Conservation (phyloP, 2,888 invertebrate species). For the Odontocolon sp. region DNA sequence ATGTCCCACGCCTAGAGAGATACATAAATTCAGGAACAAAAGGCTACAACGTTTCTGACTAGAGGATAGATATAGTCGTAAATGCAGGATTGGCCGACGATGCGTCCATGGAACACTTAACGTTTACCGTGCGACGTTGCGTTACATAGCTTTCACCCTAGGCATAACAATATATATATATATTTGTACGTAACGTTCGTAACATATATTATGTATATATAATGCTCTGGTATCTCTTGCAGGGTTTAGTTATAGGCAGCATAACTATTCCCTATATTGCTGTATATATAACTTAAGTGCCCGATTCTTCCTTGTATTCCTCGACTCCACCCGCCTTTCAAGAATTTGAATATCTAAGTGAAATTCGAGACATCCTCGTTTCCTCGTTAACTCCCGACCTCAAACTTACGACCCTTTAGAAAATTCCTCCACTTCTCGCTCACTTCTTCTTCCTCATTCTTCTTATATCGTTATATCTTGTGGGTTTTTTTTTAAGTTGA, state of each 20-base stretch:
- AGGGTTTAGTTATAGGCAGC: neutral
- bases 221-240: neutral
- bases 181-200: too few species aligned
- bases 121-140: constrained; percentile 21
- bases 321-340: neutral
- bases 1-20: neutral
- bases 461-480: too few species aligned
- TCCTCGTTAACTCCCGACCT: neutral
- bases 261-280: neutral
- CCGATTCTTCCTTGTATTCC: constrained; percentile 21
- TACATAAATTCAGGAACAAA: constrained; percentile 4
- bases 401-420: constrained; percentile 27
- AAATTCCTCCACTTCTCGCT: constrained; percentile 16
- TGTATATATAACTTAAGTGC: too few species aligned
- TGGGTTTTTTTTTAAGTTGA: too few species aligned
- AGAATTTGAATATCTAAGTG: constrained; percentile 30
- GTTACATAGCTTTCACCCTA: constrained; percentile 1
- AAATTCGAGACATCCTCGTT: constrained; percentile 39
- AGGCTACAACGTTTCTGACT: constrained; percentile 12
- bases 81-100: constrained; percentile 63
- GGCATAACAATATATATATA: too few species aligned
- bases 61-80: constrained; percentile 53
- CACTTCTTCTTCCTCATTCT: neutral
- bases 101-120: constrained; percentile 56
- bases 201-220: too few species aligned